Evolutionary conservation across 2,888 invertebrate species (phyloP).

Genomic region (Tetragonula carbonaria): DNA sequence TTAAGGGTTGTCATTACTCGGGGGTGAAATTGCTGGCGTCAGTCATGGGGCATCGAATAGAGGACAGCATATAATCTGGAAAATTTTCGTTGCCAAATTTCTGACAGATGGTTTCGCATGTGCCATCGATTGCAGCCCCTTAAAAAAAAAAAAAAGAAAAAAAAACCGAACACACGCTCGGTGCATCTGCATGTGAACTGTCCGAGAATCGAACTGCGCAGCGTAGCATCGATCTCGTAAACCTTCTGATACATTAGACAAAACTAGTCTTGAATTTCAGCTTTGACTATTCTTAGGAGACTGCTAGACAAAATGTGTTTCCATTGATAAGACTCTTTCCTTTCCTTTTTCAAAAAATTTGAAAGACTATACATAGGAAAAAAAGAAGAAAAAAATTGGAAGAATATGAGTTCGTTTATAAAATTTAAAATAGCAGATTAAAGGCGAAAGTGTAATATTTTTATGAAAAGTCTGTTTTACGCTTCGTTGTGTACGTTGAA

Average conservation of each 20-base stretch:
- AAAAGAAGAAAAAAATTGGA: no score
- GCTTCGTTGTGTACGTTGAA: not conserved
- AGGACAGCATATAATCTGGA: constrained; percentile 22
- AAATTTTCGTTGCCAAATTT: constrained; percentile 23
- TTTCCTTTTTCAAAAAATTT: not conserved
- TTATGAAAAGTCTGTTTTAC: not conserved
- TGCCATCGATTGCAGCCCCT: constrained; percentile 6
- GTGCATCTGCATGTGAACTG: not conserved
- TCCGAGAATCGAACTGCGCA: not conserved
- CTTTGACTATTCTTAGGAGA: not conserved
- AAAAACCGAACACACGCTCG: not conserved
- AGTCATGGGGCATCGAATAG: not conserved
- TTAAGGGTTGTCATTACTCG: not conserved
- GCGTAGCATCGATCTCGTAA: constrained; percentile 26
- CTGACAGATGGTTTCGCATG: constrained; percentile 38
- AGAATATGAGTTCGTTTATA: not conserved
- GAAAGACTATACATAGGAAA: no score
- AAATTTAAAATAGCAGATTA: not conserved
- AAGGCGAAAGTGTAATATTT: not conserved
- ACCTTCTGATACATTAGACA: no score
- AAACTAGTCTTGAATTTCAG: not conserved
- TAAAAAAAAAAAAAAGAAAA: constrained; percentile 20
- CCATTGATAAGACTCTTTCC: not conserved
- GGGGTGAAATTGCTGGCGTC: constrained; percentile 21
- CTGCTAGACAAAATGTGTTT: not conserved